phyloP scores from a whole-genome alignment of 2,888 invertebrate genomes.

The Myopa testacea region DNA sequence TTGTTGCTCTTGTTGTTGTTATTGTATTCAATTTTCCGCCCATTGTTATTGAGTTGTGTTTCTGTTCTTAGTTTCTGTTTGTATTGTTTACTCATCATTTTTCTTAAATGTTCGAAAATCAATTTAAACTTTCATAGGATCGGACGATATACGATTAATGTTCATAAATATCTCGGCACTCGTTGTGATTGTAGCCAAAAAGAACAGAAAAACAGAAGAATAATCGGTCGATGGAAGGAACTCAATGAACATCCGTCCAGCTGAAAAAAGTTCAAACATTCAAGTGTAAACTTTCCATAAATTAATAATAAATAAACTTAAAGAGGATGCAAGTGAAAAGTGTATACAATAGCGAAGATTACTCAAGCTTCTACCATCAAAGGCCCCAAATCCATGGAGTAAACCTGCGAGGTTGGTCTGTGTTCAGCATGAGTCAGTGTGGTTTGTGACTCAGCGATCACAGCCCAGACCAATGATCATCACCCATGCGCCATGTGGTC shows the following conservation, averaged over 20 bases:
- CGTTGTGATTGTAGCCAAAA: too few species aligned
- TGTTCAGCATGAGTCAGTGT: too few species aligned
- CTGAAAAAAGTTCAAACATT: too few species aligned
- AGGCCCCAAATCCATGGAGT: too few species aligned
- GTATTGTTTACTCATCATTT: not conserved
- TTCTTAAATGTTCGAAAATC: not conserved
- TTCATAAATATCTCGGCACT: too few species aligned
- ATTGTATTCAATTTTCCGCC: not conserved
- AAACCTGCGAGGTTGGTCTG: too few species aligned
- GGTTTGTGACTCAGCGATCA: too few species aligned
- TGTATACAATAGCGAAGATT: not conserved
- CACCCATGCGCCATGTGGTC: too few species aligned
- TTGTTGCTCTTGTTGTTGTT: not conserved
- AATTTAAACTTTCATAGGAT: not conserved
- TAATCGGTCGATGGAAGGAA: not conserved
- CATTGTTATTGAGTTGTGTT: constrained; percentile 1
- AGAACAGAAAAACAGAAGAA: not conserved
- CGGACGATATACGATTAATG: too few species aligned
- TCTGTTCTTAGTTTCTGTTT: not conserved
- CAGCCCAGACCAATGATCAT: too few species aligned
- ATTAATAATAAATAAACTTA: not conserved
- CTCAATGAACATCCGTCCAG: not conserved
- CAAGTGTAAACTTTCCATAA: too few species aligned
- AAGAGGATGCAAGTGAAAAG: not conserved
- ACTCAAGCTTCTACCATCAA: too few species aligned